Conservation (phyloP, 2,888 invertebrate genomes). For the Galeruca laticollis region DNA sequence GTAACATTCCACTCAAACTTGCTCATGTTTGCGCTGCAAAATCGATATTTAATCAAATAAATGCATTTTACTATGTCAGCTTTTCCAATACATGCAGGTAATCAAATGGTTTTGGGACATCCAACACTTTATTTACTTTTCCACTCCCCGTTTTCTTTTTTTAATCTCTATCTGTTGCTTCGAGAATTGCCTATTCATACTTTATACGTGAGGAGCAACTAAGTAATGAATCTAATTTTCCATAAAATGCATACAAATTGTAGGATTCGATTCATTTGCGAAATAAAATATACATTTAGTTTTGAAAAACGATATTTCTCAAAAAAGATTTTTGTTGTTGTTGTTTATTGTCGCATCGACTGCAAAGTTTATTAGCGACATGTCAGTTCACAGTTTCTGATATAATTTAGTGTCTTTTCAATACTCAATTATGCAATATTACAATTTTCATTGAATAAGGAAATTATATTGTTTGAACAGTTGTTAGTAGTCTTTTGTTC, state of each 20-base stretch:
- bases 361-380: too few species aligned
- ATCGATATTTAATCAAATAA: slow-evolving; percentile 64
- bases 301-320: too few species aligned
- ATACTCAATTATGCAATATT: too few species aligned
- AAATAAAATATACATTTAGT: too few species aligned
- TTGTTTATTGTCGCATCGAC: too few species aligned
- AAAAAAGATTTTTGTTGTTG: too few species aligned
- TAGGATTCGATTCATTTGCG: not conserved
- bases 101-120: slow-evolving; percentile 55
- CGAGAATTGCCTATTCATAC: slow-evolving; percentile 13
- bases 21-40: slow-evolving; percentile 59
- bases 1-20: slow-evolving; percentile 42
- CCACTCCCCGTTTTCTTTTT: slow-evolving; percentile 20
- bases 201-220: not conserved
- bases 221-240: not conserved
- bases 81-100: slow-evolving; percentile 54
- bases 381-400: too few species aligned
- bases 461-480: too few species aligned
- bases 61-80: slow-evolving; percentile 59
- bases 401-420: too few species aligned
- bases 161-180: slow-evolving; percentile 34
- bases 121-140: slow-evolving; percentile 51
- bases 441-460: too few species aligned
- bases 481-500: too few species aligned
- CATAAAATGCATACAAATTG: slow-evolving; percentile 1